Percentiles rank a stretch among this genome's conserved stretches.
phyloP scores from a whole-genome alignment of 2,888 invertebrate species.

The Agrotis clavis region DNA sequence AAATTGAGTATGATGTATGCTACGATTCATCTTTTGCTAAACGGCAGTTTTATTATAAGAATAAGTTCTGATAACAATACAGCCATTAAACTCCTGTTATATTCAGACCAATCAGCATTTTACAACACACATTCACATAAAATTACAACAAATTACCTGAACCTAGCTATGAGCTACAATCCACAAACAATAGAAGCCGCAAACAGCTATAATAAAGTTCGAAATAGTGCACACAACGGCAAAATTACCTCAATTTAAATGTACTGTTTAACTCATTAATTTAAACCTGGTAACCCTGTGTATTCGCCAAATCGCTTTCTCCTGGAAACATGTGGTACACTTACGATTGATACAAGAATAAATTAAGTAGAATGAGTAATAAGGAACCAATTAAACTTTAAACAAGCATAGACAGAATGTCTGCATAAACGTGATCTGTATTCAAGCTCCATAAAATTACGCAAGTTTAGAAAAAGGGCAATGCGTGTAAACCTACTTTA shows the following conservation, averaged over 20 bases:
- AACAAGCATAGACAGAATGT: slow-evolving; percentile 19
- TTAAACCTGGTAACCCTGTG: slow-evolving; percentile 34
- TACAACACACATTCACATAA: slow-evolving; percentile 29
- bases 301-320: slow-evolving; percentile 48
- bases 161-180: slow-evolving; percentile 30
- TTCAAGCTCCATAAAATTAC: slow-evolving; percentile 68
- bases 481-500: slow-evolving; percentile 48
- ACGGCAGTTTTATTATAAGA: slow-evolving; percentile 7
- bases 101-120: slow-evolving; percentile 18
- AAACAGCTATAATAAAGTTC: slow-evolving; percentile 41
- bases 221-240: slow-evolving; percentile 40
- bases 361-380: slow-evolving; percentile 37
- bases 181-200: slow-evolving; percentile 45
- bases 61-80: slow-evolving; percentile 7
- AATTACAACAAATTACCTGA: slow-evolving; percentile 28
- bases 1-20: neutral
- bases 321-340: slow-evolving; percentile 29
- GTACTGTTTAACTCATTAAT: slow-evolving; percentile 31
- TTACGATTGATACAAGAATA: slow-evolving; percentile 14
- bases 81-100: slow-evolving; percentile 14
- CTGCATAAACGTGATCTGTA: slow-evolving; percentile 70
- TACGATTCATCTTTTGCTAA: neutral
- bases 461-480: slow-evolving; percentile 70
- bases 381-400: slow-evolving; percentile 69
- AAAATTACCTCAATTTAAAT: slow-evolving; percentile 45